phyloP scores from a whole-genome alignment of 2,113 vertebrate species.

The Ciconia boyciana region DNA sequence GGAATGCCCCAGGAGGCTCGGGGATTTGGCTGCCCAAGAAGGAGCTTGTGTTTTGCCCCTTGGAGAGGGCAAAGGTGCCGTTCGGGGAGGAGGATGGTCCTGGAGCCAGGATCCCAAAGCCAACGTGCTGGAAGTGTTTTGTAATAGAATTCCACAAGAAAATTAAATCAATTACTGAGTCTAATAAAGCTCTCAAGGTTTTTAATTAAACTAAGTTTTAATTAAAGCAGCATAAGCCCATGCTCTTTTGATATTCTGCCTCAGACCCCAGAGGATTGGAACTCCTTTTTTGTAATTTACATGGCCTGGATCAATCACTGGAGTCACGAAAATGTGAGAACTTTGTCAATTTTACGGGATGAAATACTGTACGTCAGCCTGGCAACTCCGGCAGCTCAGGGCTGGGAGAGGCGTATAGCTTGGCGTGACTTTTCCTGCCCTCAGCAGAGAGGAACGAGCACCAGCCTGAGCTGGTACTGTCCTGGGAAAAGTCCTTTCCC shows the following conservation, averaged over 20 bases:
- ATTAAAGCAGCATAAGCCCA: slow-evolving; percentile 79
- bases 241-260: slow-evolving; percentile 72
- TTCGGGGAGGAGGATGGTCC: not conserved
- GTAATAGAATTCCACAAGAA: slow-evolving; percentile 71
- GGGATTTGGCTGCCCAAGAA: not conserved
- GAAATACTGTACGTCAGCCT: not conserved
- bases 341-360: slow-evolving; percentile 4
- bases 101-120: not conserved
- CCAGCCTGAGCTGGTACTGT: not conserved
- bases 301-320: slow-evolving; percentile 40
- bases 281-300: slow-evolving; percentile 59
- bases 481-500: not conserved
- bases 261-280: slow-evolving; percentile 66
- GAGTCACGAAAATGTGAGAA: slow-evolving; percentile 42
- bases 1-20: rapidly evolving
- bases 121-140: not conserved
- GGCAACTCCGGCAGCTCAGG: not conserved
- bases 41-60: not conserved
- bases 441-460: not conserved
- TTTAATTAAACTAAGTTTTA: slow-evolving; percentile 97
- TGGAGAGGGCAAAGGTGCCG: not conserved
- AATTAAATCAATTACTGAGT: slow-evolving; percentile 94
- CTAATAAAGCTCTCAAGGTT: slow-evolving; percentile 87
- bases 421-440: not conserved
- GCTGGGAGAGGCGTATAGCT: not conserved